A percentile compares a stretch with the other conserved stretches of the same genome.
These are phyloP conservation scores for Eulacestoma nigropectus DNA, from an alignment of 2,113 vertebrate genomes.

Conservation along the genomic window DNA sequence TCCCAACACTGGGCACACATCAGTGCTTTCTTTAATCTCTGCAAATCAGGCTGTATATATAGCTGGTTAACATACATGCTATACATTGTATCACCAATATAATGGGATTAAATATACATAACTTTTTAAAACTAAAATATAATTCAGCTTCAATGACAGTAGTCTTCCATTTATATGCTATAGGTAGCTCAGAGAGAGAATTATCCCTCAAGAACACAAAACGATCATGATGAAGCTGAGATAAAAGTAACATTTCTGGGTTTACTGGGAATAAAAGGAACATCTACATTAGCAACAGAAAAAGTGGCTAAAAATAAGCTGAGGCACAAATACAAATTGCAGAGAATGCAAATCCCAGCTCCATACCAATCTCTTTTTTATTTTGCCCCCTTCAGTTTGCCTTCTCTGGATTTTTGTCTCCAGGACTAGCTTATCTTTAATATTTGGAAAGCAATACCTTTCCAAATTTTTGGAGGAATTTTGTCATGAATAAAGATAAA, in stretches of 20 bases:
- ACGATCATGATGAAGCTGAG: neutral
- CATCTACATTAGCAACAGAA: neutral
- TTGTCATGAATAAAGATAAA: neutral
- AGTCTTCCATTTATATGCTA: neutral
- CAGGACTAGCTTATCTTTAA: neutral
- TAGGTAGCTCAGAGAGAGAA: neutral
- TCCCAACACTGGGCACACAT: neutral
- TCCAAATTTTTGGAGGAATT: neutral
- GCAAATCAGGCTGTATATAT: neutral
- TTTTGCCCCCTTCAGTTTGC: rapidly evolving
- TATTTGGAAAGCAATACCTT: neutral
- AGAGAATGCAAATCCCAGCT: neutral
- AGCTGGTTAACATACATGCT: neutral
- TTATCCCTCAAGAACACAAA: neutral
- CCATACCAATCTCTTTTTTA: rapidly evolving
- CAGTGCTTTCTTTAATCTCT: neutral
- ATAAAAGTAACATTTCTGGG: neutral
- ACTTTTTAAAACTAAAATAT: neutral
- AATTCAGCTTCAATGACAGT: neutral
- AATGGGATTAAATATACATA: neutral
- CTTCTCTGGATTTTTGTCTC: neutral
- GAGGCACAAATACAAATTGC: neutral
- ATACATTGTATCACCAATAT: neutral
- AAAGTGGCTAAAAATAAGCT: neutral
- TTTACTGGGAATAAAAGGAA: neutral